A percentile compares a stretch with the other conserved stretches of the same genome.
Conservation (phyloP, 1,140 invertebrate species). For the Drosophila simulans region DNA sequence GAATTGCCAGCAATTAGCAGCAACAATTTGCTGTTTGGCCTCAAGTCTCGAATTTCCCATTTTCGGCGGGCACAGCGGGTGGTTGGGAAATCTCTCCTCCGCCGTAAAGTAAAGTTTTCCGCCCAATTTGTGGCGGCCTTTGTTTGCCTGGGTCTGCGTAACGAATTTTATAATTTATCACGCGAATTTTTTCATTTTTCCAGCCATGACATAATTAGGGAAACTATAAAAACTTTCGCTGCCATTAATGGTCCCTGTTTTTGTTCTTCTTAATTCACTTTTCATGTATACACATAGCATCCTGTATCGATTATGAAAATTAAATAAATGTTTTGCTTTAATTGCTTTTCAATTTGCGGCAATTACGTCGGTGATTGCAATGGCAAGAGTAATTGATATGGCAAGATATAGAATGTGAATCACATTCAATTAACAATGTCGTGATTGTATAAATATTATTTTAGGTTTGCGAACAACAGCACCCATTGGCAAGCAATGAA, state of each 20-base stretch:
- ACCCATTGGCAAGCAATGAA: too few species aligned
- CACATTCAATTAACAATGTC: background rate
- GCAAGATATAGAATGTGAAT: too few species aligned
- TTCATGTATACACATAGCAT: background rate
- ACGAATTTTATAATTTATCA: slow-evolving; percentile 46
- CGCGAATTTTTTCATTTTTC: slow-evolving; percentile 5
- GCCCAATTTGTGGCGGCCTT: slow-evolving; percentile 48
- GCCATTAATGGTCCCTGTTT: background rate
- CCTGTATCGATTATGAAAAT: slow-evolving; percentile 5
- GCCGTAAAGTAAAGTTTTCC: slow-evolving; percentile 43
- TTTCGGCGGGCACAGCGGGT: slow-evolving; percentile 24
- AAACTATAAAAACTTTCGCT: slow-evolving; percentile 22
- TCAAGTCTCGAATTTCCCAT: slow-evolving; percentile 56
- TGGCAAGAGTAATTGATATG: slow-evolving; percentile 8
- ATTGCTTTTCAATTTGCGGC: slow-evolving; percentile 37
- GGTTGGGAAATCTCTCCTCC: slow-evolving; percentile 1
- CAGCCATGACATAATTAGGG: slow-evolving; percentile 27
- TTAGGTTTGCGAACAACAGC: too few species aligned
- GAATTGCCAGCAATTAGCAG: slow-evolving; percentile 77
- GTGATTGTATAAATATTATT: background rate
- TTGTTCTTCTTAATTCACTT: background rate
- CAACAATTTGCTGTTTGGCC: slow-evolving; percentile 79
- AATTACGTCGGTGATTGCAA: slow-evolving; percentile 39
- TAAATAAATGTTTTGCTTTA: slow-evolving; percentile 7
- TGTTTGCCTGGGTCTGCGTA: slow-evolving; percentile 19